phyloP scores from a whole-genome alignment of 2,797 vertebrate genomes.

The Mareca strepera region DNA sequence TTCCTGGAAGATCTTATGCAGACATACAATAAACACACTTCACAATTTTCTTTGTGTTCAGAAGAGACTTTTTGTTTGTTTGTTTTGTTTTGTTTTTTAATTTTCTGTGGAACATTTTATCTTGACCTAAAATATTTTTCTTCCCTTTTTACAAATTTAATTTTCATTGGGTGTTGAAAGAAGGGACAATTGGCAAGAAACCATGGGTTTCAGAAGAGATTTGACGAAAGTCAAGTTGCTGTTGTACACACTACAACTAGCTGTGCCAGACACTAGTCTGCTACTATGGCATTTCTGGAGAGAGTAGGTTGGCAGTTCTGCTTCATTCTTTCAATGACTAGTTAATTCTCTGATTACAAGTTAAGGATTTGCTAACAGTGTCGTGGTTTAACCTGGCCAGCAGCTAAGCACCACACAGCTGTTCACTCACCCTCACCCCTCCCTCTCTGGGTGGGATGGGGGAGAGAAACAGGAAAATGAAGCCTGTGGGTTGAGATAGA shows the following conservation, averaged over 20 bases:
- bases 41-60: background rate
- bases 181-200: background rate
- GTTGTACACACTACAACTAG: rapidly evolving
- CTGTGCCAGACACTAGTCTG: background rate
- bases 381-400: no score
- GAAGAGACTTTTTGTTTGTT: background rate
- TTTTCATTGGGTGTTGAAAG: background rate
- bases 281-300: background rate
- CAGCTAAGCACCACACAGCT: no score
- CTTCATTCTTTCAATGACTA: background rate
- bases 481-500: no score
- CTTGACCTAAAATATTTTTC: background rate
- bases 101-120: background rate
- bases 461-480: no score
- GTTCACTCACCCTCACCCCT: no score
- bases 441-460: no score
- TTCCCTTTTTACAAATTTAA: background rate
- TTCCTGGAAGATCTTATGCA: background rate
- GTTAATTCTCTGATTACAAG: background rate
- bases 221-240: background rate
- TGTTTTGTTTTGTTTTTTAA: background rate
- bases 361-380: background rate
- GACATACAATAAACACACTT: background rate
- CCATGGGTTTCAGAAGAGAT: background rate
- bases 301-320: background rate